Conservation (phyloP, 2,888 invertebrate species). For the Hypselothyrea guttata region DNA sequence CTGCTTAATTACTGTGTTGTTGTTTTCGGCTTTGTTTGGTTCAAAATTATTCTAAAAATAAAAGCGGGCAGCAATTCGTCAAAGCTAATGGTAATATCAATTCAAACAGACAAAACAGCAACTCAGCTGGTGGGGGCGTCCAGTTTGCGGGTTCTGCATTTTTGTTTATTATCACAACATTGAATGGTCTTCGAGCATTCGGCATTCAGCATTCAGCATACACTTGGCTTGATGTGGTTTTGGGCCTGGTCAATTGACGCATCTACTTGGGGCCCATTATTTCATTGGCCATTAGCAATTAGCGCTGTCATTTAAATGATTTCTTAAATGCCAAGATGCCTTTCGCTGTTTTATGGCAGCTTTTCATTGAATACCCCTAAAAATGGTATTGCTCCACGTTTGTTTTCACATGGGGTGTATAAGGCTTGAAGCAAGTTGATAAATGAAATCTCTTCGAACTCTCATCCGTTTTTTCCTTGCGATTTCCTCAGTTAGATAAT, state of each 20-base stretch:
- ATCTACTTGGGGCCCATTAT: slow-evolving; percentile 35
- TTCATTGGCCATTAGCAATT: slow-evolving; percentile 46
- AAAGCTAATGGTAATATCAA: slow-evolving; percentile 20
- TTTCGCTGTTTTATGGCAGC: slow-evolving; percentile 10
- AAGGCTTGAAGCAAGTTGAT: too few species aligned
- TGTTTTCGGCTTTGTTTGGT: neutral
- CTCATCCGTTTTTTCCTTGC: too few species aligned
- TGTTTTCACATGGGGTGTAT: too few species aligned
- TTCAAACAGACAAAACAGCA: neutral
- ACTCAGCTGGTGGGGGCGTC: slow-evolving; percentile 18
- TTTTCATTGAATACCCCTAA: slow-evolving; percentile 16
- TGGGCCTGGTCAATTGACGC: slow-evolving; percentile 40
- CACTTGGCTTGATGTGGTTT: slow-evolving; percentile 3
- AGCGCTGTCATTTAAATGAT: slow-evolving; percentile 58
- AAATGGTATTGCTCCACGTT: neutral
- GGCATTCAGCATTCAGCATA: too few species aligned
- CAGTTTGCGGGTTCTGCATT: neutral
- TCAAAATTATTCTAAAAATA: too few species aligned
- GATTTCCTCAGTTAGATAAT: too few species aligned
- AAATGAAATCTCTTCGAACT: too few species aligned
- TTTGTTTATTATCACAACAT: slow-evolving; percentile 42
- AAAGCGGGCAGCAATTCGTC: slow-evolving; percentile 14
- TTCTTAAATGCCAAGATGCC: slow-evolving; percentile 34
- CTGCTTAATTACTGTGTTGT: neutral
- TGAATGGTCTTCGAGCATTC: slow-evolving; percentile 27